Evolutionary conservation across 2,797 vertebrate genomes (phyloP), one percentile per base, ranked within the genome.

Genomic region (Bryconaethiops microstoma): DNA sequence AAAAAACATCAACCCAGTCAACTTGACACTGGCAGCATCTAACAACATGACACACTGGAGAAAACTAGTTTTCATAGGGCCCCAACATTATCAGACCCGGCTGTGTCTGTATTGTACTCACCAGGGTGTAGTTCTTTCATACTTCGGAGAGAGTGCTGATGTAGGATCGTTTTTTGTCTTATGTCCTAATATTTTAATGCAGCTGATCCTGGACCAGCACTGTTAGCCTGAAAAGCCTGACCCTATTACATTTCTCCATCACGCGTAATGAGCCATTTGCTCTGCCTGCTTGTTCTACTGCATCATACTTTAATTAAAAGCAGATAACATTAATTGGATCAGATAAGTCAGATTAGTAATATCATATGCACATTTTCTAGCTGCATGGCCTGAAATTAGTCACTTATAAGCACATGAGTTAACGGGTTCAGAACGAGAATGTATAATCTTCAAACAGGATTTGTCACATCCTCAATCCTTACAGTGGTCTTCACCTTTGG

Each of bases 261-360:
- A 74, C 62, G 39, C 12, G 8, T 67, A 74, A 29, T 59, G 76
- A 64, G 29, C 67, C 65, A 57, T 75, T 25, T 50, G 62, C 76
- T 79, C 80, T 63, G 55, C 29, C 57, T 69, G 78, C 76, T 76
- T 78, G 57, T 62, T 75, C 69, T 76, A 23, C 69, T 74, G 65
- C 63, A 54, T 59, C 68, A 63, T 64, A 64, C 71, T 79, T 83
- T 74, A 81, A 82, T 85, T 57, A 80, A 80, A 80, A 76, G 78
- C 82, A 73, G 52, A 80, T 82, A 39, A 42, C 40, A 19, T 59
- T 68, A 78, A 80, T 84, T 76, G 78, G 55, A 76, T 74, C 45
- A 40, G 75, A 83, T 81, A 75, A 68, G 81, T 78, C 64, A 78
- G 76, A 78, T 81, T 69, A 76, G 64, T 77, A 79, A 68, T 76